These are phyloP conservation scores for Muntiacus reevesi DNA, from an alignment of 2,113 vertebrate genomes.

Conservation along the genomic window DNA sequence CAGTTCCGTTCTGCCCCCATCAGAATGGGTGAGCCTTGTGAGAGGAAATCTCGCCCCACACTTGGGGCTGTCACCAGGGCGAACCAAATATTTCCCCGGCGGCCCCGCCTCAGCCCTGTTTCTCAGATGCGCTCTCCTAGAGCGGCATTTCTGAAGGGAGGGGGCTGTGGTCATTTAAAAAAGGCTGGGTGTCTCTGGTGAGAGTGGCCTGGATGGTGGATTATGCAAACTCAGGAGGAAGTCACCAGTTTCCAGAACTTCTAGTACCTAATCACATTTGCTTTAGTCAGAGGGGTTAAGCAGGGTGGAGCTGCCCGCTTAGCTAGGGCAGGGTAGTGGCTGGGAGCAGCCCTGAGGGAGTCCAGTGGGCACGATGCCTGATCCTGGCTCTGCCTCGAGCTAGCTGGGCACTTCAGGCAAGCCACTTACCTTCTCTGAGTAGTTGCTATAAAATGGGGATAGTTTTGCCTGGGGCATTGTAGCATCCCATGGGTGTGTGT, in stretches of 20 bases:
- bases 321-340: accelerated
- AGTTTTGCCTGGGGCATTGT: neutral
- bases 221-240: neutral
- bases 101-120: neutral
- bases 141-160: neutral
- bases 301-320: neutral
- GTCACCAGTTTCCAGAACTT: neutral
- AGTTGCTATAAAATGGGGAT: neutral
- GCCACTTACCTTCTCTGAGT: neutral
- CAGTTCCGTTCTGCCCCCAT: neutral
- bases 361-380: neutral
- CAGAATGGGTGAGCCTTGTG: neutral
- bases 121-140: neutral
- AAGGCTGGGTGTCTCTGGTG: neutral
- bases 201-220: neutral
- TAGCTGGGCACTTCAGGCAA: neutral
- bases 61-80: constrained; percentile 33
- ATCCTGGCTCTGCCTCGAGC: neutral
- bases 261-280: neutral
- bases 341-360: neutral
- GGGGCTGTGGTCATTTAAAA: neutral
- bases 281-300: neutral
- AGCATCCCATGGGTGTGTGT: neutral
- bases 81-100: constrained; percentile 40
- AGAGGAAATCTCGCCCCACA: constrained; percentile 31